phyloP scores from a whole-genome alignment of 2,888 invertebrate species.

The Mimachlamys varia region DNA sequence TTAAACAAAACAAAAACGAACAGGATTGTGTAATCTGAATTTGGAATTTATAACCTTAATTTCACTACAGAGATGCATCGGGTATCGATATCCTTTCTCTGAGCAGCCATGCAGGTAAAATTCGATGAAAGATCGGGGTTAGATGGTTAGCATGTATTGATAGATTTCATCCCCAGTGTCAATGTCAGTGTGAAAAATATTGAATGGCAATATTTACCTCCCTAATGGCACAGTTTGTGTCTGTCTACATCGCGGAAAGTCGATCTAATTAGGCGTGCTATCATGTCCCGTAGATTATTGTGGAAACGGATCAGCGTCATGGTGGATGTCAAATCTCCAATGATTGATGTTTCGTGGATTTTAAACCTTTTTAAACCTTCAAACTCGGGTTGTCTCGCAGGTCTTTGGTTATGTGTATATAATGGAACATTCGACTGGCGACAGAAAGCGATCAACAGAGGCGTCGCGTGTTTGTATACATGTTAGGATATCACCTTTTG shows the following conservation, averaged over 20 bases:
- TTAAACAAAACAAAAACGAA: too few species aligned
- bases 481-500: neutral
- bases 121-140: constrained; percentile 8
- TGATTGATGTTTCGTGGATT: constrained; percentile 21
- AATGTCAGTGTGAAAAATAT: neutral
- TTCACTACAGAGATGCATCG: neutral
- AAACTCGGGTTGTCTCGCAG: neutral
- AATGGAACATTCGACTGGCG: neutral
- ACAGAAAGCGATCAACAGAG: neutral
- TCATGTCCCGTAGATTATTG: neutral
- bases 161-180: neutral
- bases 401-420: neutral
- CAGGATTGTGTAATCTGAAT: too few species aligned
- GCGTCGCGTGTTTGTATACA: neutral
- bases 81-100: neutral
- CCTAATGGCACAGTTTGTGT: neutral
- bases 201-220: constrained; percentile 19
- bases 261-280: constrained; percentile 4
- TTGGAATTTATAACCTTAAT: too few species aligned
- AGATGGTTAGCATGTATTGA: neutral
- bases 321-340: neutral
- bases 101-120: neutral
- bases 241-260: neutral
- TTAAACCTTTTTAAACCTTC: constrained; percentile 2
- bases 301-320: neutral